Conservation (phyloP, 2,797 vertebrate species). For the Poeciliopsis infans region DNA sequence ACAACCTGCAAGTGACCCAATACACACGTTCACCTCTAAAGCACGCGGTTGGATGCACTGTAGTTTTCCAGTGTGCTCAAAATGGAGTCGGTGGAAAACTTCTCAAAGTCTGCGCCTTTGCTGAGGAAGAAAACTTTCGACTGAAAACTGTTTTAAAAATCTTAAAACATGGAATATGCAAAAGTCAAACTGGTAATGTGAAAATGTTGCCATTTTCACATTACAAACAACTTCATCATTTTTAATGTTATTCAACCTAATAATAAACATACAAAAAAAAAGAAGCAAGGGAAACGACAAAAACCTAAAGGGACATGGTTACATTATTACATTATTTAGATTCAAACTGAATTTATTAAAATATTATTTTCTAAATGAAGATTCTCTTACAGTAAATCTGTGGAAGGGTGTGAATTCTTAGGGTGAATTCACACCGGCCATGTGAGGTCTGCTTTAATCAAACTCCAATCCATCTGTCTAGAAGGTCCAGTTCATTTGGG, state of each 20-base stretch:
- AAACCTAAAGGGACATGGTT: not conserved
- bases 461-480: no score
- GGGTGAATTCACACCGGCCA: not conserved
- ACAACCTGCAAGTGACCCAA: constrained; percentile 46
- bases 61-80: not conserved
- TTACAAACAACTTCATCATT: not conserved
- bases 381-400: not conserved
- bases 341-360: not conserved
- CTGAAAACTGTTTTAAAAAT: not conserved
- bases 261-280: not conserved
- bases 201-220: not conserved
- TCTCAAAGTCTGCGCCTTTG: constrained; percentile 15
- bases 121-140: not conserved
- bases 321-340: not conserved
- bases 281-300: not conserved
- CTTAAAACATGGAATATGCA: not conserved
- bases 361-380: not conserved
- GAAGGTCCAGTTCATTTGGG: no score
- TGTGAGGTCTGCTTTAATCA: no score
- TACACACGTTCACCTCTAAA: constrained; percentile 46
- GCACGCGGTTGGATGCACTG: not conserved
- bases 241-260: not conserved
- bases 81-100: constrained; percentile 10
- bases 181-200: not conserved
- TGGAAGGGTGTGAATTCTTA: not conserved